Evolutionary conservation across 1,140 invertebrate species (phyloP), one percentile per base, ranked within the genome.

Genomic region (Aphidius ervi): DNA sequence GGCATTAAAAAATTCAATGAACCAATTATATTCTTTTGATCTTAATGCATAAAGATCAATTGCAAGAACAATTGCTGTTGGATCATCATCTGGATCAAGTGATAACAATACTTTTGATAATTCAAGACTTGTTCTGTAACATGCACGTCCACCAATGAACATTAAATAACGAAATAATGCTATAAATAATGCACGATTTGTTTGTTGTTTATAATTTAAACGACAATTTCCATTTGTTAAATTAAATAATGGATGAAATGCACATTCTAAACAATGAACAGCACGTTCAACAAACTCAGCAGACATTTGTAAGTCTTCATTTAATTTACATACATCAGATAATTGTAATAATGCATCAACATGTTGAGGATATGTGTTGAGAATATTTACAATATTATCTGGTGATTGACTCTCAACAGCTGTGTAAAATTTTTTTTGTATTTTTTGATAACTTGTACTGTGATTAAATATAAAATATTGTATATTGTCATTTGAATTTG

Each of bases 31-130:
- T 77, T 97, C 89, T 56, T 86, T 85, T 50, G 89, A 85, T 61
- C 91, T 79, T 43, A 97, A 70, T 0, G 94, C 93, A 74, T 94
- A 93, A 64, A 92, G 93, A 73, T 97, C 94, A 4, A 98, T 86
- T 64, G 89, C 83, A 23, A 96, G 80, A 43, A 93, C 79, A 8
- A 90, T 83, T 37, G 88, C 91, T 60, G 97, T 70, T 2, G 95
- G 95, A 81, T 98, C 95, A 42, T 75, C 82, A 41, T 90, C 87
- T 2, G 93, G 92, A 74, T 95, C 92, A 31, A 97, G 74, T 48
- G 89, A 90, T 42, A 90, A 74, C 39, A 90, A 74, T 31, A 92
- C 68, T 73, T 93, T 94, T 65, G 86, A 87, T 48, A 93, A 81
- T 73, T 94, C 91, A 49, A 94, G 77, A 6, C 90, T 89, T 0